Conservation (phyloP, 2,113 vertebrate genomes). For the Eptesicus fuscus region DNA sequence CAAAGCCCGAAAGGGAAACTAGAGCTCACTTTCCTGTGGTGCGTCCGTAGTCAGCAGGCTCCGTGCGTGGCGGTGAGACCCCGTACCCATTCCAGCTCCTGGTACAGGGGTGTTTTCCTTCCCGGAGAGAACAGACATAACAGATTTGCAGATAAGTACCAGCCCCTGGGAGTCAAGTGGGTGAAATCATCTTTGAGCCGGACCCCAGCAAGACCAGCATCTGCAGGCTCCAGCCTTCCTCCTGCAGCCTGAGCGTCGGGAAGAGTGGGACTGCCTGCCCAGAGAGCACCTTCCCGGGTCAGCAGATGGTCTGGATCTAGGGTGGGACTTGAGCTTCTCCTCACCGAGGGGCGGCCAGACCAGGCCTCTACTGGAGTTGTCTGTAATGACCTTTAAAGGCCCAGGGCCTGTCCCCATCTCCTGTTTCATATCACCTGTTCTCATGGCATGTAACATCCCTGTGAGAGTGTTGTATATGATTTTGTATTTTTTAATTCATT, state of each 20-base stretch:
- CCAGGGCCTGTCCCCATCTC: background rate
- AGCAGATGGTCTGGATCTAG: background rate
- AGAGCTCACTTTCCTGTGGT: background rate
- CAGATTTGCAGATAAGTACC: constrained; percentile 35
- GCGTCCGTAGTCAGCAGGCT: background rate
- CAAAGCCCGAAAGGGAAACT: background rate
- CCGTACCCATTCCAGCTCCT: background rate
- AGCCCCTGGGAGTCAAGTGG: background rate
- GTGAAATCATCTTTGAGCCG: constrained; percentile 33
- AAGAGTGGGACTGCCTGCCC: background rate
- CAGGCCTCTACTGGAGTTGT: background rate
- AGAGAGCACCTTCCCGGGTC: background rate
- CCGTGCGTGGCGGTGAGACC: background rate
- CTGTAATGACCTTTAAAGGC: constrained; percentile 4
- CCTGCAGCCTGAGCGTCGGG: background rate
- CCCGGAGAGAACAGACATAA: constrained; percentile 13
- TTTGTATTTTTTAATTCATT: constrained; percentile 77
- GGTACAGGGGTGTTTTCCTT: background rate
- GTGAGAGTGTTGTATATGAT: constrained; percentile 61
- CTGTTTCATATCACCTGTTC: constrained; percentile 45
- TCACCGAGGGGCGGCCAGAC: background rate
- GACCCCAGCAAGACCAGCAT: constrained; percentile 44
- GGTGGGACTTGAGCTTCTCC: background rate
- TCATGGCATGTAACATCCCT: constrained; percentile 38
- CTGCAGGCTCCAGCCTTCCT: constrained; percentile 26